Evolutionary conservation across 2,797 vertebrate genomes (phyloP), one percentile per base, ranked within the genome.

Genomic region (Ciconia nigra): DNA sequence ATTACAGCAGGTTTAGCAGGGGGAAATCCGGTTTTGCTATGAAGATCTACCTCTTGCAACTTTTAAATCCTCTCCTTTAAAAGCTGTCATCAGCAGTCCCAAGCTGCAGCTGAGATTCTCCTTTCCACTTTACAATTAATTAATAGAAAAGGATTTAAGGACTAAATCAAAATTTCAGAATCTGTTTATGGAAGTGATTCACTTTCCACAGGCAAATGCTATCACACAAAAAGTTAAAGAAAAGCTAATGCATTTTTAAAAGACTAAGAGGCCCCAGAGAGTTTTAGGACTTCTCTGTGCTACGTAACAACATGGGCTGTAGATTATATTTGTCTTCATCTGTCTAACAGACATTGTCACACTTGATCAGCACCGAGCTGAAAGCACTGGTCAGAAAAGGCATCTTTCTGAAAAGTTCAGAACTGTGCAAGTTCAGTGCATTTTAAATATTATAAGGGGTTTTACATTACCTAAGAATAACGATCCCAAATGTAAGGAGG

Each of bases 1-100:
- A 88, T 69, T 82, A 89, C 16, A 49, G 76, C 31, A 96, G 66
- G 41, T 86, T 31, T 59, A 92, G 54, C 66, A 79, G 69, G 76
- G 97, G 55, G 85, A 96, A 93, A 94, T 84, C 72, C 5, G 1
- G 21, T 72, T 83, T 88, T 1, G 0, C n/a, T 66, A 42, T 1
- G 8, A 96, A 49, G 62, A 92, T 42, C 58, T 46, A 78, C 39
- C 19, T 59, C 74, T 31, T 44, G 11, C 63, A 96, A 89, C 26
- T 57, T 78, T 49, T 21, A 87, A 59, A 83, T 55, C 13, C 24
- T 47, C 44, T 51, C 20, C 10, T 72, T 67, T 86, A 78, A 78
- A 91, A 57, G 78, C 55, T 74, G 63, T 21, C 39, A 86, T 4
- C 8, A 0, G 5, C n/a, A 67, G 61, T 17, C 47, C 46, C 49